These are phyloP conservation scores for Xenopus borealis DNA, from an alignment of 2,113 vertebrate genomes.

Conservation along the genomic window DNA sequence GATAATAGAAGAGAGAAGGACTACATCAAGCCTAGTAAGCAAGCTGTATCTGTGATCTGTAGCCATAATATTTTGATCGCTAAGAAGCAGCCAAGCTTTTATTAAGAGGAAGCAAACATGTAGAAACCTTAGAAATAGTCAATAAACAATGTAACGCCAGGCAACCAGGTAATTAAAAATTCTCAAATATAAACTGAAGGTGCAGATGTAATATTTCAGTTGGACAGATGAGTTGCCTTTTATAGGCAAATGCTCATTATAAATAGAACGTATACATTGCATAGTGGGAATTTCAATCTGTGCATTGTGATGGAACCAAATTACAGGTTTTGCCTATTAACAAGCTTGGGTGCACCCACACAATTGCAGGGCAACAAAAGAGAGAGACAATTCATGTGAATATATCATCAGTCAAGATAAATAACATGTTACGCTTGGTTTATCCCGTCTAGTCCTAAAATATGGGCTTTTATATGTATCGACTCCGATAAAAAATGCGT, in stretches of 20 bases:
- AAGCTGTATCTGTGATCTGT: no score
- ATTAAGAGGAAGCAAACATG: slow-evolving; percentile 1
- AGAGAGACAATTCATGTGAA: neutral
- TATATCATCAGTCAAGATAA: slow-evolving; percentile 18
- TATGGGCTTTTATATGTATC: neutral
- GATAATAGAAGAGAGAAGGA: no score
- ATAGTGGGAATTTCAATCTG: neutral
- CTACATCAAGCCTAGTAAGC: no score
- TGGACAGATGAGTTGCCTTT: slow-evolving; percentile 9
- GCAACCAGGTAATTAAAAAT: slow-evolving; percentile 27
- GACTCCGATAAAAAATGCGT: neutral
- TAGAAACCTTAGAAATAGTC: neutral
- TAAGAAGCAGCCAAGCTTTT: neutral
- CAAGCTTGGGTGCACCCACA: slow-evolving; percentile 15
- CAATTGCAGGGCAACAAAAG: neutral
- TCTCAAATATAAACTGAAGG: neutral
- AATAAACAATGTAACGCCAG: slow-evolving; percentile 17
- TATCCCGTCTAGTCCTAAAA: neutral
- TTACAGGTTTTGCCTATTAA: slow-evolving; percentile 15
- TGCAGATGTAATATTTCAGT: slow-evolving; percentile 15
- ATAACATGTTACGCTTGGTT: neutral
- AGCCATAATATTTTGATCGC: no score
- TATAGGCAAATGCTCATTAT: neutral
- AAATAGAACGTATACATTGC: slow-evolving; percentile 1
- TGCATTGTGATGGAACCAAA: slow-evolving; percentile 1